A percentile compares a stretch with the other conserved stretches of the same genome.
phyloP scores from a whole-genome alignment of 2,888 invertebrate species.

The Gandaritis pyraliata region DNA sequence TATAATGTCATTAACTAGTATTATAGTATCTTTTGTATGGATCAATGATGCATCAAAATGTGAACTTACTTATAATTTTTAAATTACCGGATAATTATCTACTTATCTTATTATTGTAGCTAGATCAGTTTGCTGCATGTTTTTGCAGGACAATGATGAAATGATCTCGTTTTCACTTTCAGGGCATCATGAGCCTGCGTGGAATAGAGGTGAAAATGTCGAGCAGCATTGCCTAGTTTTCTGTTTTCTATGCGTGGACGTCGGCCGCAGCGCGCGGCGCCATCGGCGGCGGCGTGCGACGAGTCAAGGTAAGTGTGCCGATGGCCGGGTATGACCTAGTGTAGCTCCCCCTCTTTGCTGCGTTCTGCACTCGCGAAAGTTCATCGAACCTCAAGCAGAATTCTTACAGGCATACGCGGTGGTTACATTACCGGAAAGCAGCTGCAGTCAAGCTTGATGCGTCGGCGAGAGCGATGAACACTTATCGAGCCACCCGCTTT shows the following conservation, averaged over 20 bases:
- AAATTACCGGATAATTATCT: too few relatives aligned
- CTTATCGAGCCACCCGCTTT: conserved; percentile 12
- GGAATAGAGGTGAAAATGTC: conserved; percentile 35
- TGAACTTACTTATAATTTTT: too few relatives aligned
- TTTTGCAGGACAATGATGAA: not conserved
- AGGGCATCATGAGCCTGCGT: conserved; percentile 26
- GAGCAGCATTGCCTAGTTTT: conserved; percentile 69
- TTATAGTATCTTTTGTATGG: too few relatives aligned
- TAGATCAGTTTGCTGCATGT: too few relatives aligned
- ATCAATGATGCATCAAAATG: too few relatives aligned
- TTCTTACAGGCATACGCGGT: conserved; percentile 80
- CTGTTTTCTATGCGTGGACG: conserved; percentile 72
- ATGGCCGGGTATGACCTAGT: conserved; percentile 82
- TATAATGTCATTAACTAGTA: too few relatives aligned
- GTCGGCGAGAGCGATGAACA: conserved; percentile 23
- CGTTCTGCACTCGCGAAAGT: conserved; percentile 83
- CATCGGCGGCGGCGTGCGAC: conserved; percentile 60
- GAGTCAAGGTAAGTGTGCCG: conserved; percentile 84
- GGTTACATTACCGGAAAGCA: conserved; percentile 83
- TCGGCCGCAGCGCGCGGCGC: conserved; percentile 50
- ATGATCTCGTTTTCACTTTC: not conserved
- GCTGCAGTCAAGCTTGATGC: conserved; percentile 64
- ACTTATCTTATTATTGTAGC: too few relatives aligned
- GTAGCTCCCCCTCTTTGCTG: conserved; percentile 74
- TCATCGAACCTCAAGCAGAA: conserved; percentile 80